Evolutionary conservation across 2,113 vertebrate genomes (phyloP).

Genomic region (Potamarius usumacintae): DNA sequence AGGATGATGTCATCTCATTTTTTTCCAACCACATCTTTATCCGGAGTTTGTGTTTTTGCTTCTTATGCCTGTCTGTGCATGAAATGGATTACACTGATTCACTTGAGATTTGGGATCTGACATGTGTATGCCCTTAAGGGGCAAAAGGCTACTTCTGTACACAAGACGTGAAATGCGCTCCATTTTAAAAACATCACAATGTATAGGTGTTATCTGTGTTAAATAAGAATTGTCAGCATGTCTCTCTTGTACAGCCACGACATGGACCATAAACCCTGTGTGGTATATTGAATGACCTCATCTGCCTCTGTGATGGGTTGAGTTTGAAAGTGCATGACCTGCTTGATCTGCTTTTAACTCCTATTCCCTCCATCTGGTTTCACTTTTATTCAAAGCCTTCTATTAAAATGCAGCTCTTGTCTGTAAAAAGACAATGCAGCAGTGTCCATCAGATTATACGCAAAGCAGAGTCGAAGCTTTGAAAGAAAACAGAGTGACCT

Average conservation of each 20-base stretch:
- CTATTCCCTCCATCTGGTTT: slow-evolving; percentile 74
- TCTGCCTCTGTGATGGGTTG: slow-evolving; percentile 54
- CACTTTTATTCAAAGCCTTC: slow-evolving; percentile 68
- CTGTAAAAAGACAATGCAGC: slow-evolving; percentile 60
- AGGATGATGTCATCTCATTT: background rate
- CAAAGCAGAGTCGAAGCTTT: slow-evolving; percentile 28
- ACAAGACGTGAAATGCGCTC: background rate
- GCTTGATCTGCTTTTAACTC: slow-evolving; percentile 67
- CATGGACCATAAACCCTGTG: slow-evolving; percentile 32
- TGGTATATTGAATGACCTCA: slow-evolving; percentile 53
- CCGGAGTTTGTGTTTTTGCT: background rate
- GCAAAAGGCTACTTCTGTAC: background rate
- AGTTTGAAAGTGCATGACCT: slow-evolving; percentile 56
- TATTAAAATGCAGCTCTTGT: slow-evolving; percentile 67
- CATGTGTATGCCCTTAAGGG: background rate
- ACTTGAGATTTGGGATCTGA: background rate
- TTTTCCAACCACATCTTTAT: background rate
- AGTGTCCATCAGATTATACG: slow-evolving; percentile 53
- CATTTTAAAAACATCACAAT: background rate
- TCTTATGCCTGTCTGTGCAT: background rate
- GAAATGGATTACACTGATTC: background rate
- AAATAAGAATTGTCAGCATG: slow-evolving; percentile 28
- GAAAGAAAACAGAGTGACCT: slow-evolving; percentile 34
- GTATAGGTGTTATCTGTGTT: background rate
- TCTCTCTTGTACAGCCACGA: background rate